Percentiles rank a stretch among this genome's conserved stretches.
phyloP scores from a whole-genome alignment of 1,140 invertebrate species.

The Dendroctonus valens region DNA sequence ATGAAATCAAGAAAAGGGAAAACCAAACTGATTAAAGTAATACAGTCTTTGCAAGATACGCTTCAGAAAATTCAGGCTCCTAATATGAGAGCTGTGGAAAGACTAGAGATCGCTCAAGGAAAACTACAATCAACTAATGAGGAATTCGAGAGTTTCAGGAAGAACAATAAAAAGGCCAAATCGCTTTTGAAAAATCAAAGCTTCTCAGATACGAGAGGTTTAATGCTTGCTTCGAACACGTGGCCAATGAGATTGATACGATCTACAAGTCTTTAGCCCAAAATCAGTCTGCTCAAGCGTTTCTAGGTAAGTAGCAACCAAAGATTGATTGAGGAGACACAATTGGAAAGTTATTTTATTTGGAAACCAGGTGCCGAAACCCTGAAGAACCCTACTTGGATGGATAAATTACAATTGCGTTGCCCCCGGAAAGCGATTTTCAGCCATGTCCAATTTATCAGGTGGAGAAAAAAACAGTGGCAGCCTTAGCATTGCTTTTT shows the following conservation, averaged over 20 bases:
- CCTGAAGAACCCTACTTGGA: conserved; percentile 98
- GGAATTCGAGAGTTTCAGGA: conserved; percentile 93
- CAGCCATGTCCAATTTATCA: conserved; percentile 98
- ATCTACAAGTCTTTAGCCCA: conserved; percentile 96
- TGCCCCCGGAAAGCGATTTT: conserved; percentile 85
- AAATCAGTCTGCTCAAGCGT: conserved; percentile 97
- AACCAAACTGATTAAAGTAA: conserved; percentile 81
- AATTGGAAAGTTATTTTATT: neutral
- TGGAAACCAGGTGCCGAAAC: conserved; percentile 72
- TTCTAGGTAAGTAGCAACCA: conserved; percentile 60
- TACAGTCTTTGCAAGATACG: conserved; percentile 81
- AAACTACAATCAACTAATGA: conserved; percentile 95
- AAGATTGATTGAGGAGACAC: too few relatives aligned
- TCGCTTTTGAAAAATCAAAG: conserved; percentile 93
- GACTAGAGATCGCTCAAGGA: conserved; percentile 90
- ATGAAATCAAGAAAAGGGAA: conserved; percentile 84
- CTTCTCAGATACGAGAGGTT: conserved; percentile 93
- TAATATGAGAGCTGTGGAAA: conserved; percentile 93
- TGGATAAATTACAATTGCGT: conserved; percentile 99
- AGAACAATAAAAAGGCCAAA: conserved; percentile 92
- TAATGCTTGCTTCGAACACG: conserved; percentile 96
- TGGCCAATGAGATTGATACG: conserved; percentile 94
- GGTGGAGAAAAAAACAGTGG: conserved; percentile 99
- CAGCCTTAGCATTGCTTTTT: conserved; percentile 93
- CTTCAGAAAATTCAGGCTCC: conserved; percentile 96